Evolutionary conservation across 2,113 vertebrate genomes (phyloP), one percentile per base, ranked within the genome.

Genomic region (Bos indicus): DNA sequence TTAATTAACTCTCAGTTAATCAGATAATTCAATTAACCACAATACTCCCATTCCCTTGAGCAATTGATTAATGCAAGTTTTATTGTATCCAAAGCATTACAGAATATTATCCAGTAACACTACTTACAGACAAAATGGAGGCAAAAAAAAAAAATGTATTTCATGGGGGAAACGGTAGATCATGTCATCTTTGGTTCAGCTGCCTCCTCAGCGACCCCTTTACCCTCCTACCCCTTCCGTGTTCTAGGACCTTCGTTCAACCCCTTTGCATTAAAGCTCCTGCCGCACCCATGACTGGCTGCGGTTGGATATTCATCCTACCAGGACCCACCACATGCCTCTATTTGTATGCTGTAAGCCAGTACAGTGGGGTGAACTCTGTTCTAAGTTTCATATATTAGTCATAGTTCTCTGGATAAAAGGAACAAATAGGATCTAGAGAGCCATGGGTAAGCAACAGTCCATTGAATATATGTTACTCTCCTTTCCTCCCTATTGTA

Each of bases 1-100:
- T 94, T 98, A 97, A 97, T 98, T 98, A 98, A 97, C 93, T 97
- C 92, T 98, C 92, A 98, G 82, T 98, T 98, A 98, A 98, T 98
- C 97, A 98, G 95, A 97, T 96, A 97, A 98, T 98, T 97, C 97
- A 97, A 97, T 98, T 97, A 96, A 95, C 91, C 96, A 97, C 74
- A 93, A 74, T 51, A 94, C 64, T 88, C 82, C 74, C 57, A 83
- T 96, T 92, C 88, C 97, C 97, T 71, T 48, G 71, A 97, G 97
- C 95, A 86, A 94, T 30, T 96, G 95, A 85, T 77, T 98, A 97
- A 96, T 87, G 96, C 97, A 89, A 95, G 91, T 97, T 96, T 95
- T 93, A 97, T 83, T 95, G 78, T 96, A 64, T 48, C 93, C 51
- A 74, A 88, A 97, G 85, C 77, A 94, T 92, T 86, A 52, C 15